A percentile compares a stretch with the other conserved stretches of the same genome.
Evolutionary conservation across 2,797 vertebrate species (phyloP).

Genomic region (Vultur gryphus): DNA sequence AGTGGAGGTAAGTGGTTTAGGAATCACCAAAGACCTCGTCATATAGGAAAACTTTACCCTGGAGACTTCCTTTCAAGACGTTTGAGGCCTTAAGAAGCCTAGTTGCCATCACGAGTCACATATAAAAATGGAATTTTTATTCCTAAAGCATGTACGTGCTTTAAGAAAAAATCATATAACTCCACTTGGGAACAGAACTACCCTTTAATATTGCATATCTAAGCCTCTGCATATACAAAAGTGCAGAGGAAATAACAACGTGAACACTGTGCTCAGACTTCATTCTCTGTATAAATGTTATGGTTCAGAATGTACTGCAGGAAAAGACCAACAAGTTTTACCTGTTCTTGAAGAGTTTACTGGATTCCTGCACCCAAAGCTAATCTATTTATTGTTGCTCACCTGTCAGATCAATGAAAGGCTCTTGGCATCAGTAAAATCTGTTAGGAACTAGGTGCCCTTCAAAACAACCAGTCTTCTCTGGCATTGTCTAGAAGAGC

Average conservation of each 20-base stretch:
- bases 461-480: background rate
- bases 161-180: background rate
- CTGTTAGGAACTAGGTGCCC: background rate
- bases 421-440: background rate
- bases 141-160: background rate
- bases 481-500: background rate
- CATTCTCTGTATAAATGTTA: background rate
- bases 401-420: background rate
- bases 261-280: background rate
- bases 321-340: constrained; percentile 23
- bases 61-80: background rate
- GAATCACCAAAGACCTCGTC: background rate
- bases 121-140: background rate
- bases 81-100: background rate
- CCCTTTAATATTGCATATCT: background rate
- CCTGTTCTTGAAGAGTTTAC: background rate
- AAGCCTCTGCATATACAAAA: background rate
- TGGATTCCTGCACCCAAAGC: background rate
- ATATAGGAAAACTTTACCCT: background rate
- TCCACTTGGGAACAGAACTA: background rate
- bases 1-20: background rate
- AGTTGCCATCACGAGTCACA: fast-evolving
- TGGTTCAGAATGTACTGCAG: background rate
- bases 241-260: background rate
- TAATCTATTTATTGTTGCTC: background rate